Evolutionary conservation across 2,888 invertebrate genomes (phyloP).

Genomic region (Zygothrica quintamaculata): DNA sequence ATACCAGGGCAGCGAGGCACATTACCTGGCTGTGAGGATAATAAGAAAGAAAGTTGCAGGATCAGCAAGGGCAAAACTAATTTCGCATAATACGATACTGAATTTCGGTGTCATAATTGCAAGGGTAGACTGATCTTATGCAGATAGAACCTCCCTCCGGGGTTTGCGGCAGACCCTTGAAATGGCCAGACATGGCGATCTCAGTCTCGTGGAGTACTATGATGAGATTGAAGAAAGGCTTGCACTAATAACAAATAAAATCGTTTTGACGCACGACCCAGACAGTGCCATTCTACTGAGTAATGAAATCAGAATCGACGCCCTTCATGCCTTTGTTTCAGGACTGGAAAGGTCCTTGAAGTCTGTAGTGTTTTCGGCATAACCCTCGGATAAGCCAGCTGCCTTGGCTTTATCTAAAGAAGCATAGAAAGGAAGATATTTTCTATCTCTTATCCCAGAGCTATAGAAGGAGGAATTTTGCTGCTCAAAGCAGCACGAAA

Average conservation of each 20-base stretch:
- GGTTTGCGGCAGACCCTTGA: conserved; percentile 21
- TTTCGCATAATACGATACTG: conserved; percentile 7
- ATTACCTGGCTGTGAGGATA: conserved; percentile 33
- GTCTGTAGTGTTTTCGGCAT: neutral
- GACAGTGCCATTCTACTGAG: neutral
- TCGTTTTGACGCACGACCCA: conserved; percentile 40
- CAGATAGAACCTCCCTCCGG: conserved; percentile 29
- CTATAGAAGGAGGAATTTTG: neutral
- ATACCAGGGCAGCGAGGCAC: conserved; percentile 13
- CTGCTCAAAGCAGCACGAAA: neutral
- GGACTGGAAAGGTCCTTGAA: neutral
- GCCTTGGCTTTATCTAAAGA: conserved; percentile 2
- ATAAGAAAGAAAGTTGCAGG: conserved; percentile 25
- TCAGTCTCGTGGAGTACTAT: conserved; percentile 38
- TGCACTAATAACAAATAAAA: conserved; percentile 45
- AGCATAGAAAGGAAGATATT: neutral
- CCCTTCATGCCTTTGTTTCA: conserved; percentile 12
- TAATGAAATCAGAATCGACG: neutral
- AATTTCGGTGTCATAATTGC: conserved; percentile 11
- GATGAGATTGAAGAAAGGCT: conserved; percentile 47
- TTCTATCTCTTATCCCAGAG: neutral
- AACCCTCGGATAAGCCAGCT: conserved; percentile 4
- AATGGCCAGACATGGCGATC: conserved; percentile 39
- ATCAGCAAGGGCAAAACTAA: conserved; percentile 2
- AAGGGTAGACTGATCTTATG: conserved; percentile 32